Evolutionary conservation across 2,797 vertebrate genomes (phyloP).

Genomic region (Gobio occitaniae): DNA sequence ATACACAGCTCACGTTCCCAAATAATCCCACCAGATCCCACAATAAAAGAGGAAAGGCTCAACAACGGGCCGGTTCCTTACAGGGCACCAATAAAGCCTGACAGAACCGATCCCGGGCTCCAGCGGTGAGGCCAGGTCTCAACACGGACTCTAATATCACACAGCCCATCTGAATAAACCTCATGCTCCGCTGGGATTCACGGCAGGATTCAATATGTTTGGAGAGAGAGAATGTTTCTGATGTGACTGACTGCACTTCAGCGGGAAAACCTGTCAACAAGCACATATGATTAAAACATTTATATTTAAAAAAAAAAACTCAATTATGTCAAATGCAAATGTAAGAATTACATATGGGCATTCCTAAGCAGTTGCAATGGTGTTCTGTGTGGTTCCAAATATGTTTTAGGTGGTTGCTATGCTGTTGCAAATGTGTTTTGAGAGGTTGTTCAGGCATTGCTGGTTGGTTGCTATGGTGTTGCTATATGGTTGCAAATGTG

Average conservation of each 20-base stretch:
- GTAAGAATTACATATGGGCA: background rate
- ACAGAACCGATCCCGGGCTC: background rate
- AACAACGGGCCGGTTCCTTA: background rate
- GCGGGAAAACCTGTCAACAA: slow-evolving; percentile 1
- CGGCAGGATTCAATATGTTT: background rate
- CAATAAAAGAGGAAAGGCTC: slow-evolving; percentile 27
- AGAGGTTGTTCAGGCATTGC: background rate
- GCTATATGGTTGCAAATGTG: background rate
- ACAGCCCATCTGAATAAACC: background rate
- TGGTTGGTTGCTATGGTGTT: background rate
- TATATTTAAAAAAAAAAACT: no score
- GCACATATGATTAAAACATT: no score
- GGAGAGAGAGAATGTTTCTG: slow-evolving; percentile 15
- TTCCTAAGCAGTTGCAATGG: background rate
- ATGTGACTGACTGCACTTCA: background rate
- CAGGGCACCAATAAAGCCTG: background rate
- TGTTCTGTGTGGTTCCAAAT: background rate
- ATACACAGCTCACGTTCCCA: slow-evolving; percentile 31
- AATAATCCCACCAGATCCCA: slow-evolving; percentile 34
- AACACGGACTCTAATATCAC: slow-evolving; percentile 11
- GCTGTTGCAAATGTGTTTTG: background rate
- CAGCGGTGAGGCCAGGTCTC: background rate
- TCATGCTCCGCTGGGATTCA: background rate
- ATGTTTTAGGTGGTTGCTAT: background rate
- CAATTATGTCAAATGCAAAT: background rate